Conservation (phyloP, 2,797 vertebrate species). For the Threskiornis aethiopicus region DNA sequence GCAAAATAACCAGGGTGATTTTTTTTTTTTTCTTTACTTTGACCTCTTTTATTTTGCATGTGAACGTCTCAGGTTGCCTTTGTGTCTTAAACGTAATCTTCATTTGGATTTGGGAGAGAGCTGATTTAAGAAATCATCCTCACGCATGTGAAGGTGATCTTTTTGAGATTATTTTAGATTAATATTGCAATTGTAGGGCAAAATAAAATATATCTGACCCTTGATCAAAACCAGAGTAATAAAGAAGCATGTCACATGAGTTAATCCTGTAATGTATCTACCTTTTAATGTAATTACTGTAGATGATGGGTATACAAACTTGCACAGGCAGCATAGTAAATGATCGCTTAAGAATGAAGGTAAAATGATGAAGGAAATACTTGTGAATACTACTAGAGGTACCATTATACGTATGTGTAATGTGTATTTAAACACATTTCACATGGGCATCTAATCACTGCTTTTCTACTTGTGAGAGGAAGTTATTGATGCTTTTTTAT, state of each 20-base stretch:
- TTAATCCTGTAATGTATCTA: not conserved
- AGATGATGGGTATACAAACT: not conserved
- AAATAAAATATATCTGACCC: not conserved
- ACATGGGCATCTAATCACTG: not conserved
- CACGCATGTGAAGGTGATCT: not conserved
- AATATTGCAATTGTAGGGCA: not conserved
- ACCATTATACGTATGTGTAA: not conserved
- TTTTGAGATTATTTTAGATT: constrained; percentile 15
- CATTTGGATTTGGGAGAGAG: not conserved
- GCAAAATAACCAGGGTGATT: constrained; percentile 73
- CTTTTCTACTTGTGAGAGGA: not conserved
- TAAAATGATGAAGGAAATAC: not conserved
- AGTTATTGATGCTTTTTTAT: not conserved
- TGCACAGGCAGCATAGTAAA: not conserved
- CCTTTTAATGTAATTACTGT: constrained; percentile 12
- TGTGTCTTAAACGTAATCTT: constrained; percentile 73
- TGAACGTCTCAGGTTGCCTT: not conserved
- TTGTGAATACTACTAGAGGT: not conserved
- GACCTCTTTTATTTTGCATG: constrained; percentile 77
- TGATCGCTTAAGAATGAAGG: not conserved
- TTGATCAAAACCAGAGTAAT: not conserved
- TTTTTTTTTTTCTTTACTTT: constrained; percentile 9
- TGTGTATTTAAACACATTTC: not conserved
- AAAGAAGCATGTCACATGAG: not conserved
- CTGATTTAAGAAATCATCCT: not conserved